Base-by-base conservation (phyloP, 2,797 vertebrate species). In the Spheniscus humboldti region DNA sequence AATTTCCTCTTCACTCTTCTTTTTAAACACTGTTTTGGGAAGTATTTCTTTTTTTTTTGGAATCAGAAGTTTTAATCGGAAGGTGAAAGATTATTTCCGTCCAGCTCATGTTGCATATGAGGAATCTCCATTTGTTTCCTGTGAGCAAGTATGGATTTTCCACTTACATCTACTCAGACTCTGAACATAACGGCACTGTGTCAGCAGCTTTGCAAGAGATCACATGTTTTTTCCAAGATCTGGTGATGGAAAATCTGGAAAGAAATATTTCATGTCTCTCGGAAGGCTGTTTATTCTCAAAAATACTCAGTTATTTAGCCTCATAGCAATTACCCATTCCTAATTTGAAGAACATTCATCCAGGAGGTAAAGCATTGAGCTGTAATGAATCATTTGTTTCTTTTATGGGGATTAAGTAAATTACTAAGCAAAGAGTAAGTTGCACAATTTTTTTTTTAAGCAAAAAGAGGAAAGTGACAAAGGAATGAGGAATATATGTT, bases 211-310 rank as follows among this genome's bases (percentile, higher is more conserved):
- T 95, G 76, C 60, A 95, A 93, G 85, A 71, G 66, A 89, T 86
- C 52, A 14, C 88, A 82, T 86, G 48, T 71, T 52, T 97, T 96
- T 98, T 97, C 96, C 91, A 97, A 94, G 95, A 97, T 96, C 94
- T 96, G 77, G 67, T 95, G 97, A 88, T 55, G 95, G 97, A 96
- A 97, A 98, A 96, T 97, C 94, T 91, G 96, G 87, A 90, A 94
- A 94, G 57, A 37, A 73, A 33, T 96, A 96, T 91, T 97, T 97
- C 85, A 96, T 94, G 96, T 80, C 82, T 96, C 91, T 95, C 92
- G 96, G 88, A 97, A 97, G 96, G 56, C 64, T 97, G 95, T 97
- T 97, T 98, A 91, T 97, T 98, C 97, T 98, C 97, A 97, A 95
- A 98, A 97, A 95, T 90, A 72, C 78, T 85, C 81, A 77, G 80